Conservation (phyloP, 2,888 invertebrate genomes). For the Andrena bucephala region DNA sequence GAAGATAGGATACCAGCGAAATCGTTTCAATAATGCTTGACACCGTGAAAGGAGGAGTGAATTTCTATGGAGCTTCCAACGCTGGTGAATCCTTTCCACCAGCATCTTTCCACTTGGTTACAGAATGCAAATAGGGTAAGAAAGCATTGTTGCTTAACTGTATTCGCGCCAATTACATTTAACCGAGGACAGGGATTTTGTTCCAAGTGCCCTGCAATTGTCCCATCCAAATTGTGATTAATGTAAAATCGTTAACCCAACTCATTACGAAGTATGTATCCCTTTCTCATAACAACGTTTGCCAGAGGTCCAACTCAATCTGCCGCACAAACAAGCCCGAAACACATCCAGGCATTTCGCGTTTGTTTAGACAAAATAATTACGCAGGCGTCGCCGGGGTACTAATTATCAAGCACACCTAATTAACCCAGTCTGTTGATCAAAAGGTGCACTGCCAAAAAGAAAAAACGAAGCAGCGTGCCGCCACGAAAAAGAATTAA, state of each 20-base stretch:
- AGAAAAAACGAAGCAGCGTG: background rate
- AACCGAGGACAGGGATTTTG: background rate
- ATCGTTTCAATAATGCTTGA: background rate
- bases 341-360: background rate
- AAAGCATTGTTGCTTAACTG: background rate
- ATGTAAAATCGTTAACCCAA: background rate
- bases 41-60: background rate
- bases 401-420: conserved; percentile 9
- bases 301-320: background rate
- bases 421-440: background rate
- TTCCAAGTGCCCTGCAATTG: background rate
- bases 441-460: background rate
- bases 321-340: background rate
- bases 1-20: background rate
- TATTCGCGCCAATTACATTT: background rate
- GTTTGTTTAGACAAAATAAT: conserved; percentile 20
- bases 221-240: background rate
- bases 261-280: background rate
- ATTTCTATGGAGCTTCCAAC: background rate
- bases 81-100: background rate
- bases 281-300: background rate
- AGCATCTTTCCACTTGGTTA: background rate
- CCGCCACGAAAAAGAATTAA: background rate
- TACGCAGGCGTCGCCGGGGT: background rate
- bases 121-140: background rate